Base-by-base conservation (phyloP, 2,797 vertebrate genomes). In the Notolepis coatsorum region DNA sequence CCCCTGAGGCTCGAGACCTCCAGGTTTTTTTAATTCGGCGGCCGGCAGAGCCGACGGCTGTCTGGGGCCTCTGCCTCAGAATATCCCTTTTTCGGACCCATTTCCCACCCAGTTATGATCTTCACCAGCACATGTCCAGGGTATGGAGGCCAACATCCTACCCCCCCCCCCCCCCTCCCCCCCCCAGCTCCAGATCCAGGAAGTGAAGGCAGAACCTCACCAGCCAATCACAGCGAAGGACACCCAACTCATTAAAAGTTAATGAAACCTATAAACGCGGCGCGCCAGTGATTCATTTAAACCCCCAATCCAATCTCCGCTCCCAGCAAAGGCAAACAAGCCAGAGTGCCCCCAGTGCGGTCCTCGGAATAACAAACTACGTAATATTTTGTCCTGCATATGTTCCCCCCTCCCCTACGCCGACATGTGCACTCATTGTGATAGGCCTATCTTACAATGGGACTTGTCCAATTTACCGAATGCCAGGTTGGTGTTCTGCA, bases 191-290 rank as follows among this genome's bases (percentile, higher is more conserved):
- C 74, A 77, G 80, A 88, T 90, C 84, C 85, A 87, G 84, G 85
- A 86, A 86, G 85, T 82, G 64, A 83, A 89, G 51, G 74, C 84
- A 73, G 53, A 66, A 45, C 82, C 45, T 71, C 82, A 84, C 85
- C 82, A 89, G 81, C 87, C 89, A 91, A 91, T 92, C 85, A 68
- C 64, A 54, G 78, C 72, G 89, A 93, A 92, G 92, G 90, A 92
- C 90, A 92, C 82, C 82, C 87, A 91, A 92, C 89, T 94, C 91
- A 94, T 94, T 94, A 93, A 93, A 93, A 92, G 91, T 94, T 92
- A 93, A 94, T 93, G 92, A 93, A 92, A 92, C 90, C 92, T 92
- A 93, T 92, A 93, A 92, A 93, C 88, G 91, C 88, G 89, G 89
- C 77, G 89, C 81, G 87, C 89, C 90, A 91, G 91, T 85, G 80